phyloP scores from a whole-genome alignment of 2,888 invertebrate genomes.

The Hyles lineata region DNA sequence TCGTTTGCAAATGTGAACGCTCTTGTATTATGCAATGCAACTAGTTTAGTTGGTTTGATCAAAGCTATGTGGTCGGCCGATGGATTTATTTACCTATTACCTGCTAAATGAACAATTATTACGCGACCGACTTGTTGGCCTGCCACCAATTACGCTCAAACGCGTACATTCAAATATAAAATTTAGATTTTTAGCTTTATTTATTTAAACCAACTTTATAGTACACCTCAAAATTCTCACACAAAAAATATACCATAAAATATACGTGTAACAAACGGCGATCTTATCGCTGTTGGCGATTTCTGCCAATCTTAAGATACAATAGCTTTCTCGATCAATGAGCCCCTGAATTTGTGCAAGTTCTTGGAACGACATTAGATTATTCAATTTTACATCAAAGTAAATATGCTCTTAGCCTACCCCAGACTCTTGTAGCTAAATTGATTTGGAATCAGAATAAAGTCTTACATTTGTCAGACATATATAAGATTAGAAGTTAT shows the following conservation, averaged over 20 bases:
- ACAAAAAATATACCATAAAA: no score
- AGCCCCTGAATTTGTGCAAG: background rate
- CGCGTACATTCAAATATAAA: background rate
- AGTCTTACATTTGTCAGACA: constrained; percentile 32
- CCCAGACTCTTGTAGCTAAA: constrained; percentile 9
- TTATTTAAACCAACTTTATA: no score
- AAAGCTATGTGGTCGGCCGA: constrained; percentile 36
- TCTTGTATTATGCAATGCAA: constrained; percentile 33
- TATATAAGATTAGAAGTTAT: constrained; percentile 59
- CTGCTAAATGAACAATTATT: constrained; percentile 32
- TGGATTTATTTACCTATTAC: constrained; percentile 37
- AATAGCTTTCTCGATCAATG: background rate
- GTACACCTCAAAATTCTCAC: no score
- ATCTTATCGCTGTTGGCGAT: no score
- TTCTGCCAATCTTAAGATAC: no score
- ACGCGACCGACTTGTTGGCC: background rate
- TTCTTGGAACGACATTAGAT: background rate
- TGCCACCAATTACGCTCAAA: background rate
- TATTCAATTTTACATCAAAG: background rate
- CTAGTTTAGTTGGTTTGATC: constrained; percentile 37
- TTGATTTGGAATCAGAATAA: constrained; percentile 20
- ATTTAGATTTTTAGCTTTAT: background rate
- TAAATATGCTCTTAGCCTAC: background rate
- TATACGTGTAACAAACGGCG: no score
- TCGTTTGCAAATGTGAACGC: constrained; percentile 35